Percentiles rank a stretch among this genome's conserved stretches.
phyloP scores from a whole-genome alignment of 2,888 invertebrate species.

The Acanthopleura granulata region DNA sequence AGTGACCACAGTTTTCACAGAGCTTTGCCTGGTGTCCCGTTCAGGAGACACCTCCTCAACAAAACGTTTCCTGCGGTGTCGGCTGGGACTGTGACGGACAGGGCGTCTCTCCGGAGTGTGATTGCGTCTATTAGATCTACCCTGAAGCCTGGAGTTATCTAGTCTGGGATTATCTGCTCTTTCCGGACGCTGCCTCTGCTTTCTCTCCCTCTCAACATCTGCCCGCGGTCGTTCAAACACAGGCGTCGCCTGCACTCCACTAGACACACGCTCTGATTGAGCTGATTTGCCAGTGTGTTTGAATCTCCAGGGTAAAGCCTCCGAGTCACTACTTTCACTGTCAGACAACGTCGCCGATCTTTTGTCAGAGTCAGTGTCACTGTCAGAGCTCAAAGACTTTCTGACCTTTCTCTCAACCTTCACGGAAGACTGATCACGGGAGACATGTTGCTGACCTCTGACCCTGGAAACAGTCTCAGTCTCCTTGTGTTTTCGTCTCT shows the following conservation, averaged over 20 bases:
- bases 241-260: slow-evolving; percentile 40
- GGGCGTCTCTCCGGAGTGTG: no score
- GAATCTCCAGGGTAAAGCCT: slow-evolving; percentile 32
- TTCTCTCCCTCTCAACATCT: slow-evolving; percentile 43
- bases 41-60: neutral
- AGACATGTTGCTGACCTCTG: neutral
- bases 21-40: neutral
- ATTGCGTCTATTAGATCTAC: no score
- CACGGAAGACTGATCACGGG: neutral
- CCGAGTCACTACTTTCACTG: slow-evolving; percentile 45
- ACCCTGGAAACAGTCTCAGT: neutral
- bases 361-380: slow-evolving; percentile 6
- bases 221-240: slow-evolving; percentile 36
- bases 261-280: slow-evolving; percentile 23
- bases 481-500: neutral
- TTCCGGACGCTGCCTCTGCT: slow-evolving; percentile 30
- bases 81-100: neutral
- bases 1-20: neutral
- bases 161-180: neutral
- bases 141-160: neutral
- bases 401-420: neutral
- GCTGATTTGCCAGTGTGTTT: slow-evolving; percentile 30
- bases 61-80: neutral
- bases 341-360: slow-evolving; percentile 32
- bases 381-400: neutral